Percentiles rank a stretch among this genome's conserved stretches.
Evolutionary conservation across 2,113 vertebrate species (phyloP).

Genomic region (Chionis minor): DNA sequence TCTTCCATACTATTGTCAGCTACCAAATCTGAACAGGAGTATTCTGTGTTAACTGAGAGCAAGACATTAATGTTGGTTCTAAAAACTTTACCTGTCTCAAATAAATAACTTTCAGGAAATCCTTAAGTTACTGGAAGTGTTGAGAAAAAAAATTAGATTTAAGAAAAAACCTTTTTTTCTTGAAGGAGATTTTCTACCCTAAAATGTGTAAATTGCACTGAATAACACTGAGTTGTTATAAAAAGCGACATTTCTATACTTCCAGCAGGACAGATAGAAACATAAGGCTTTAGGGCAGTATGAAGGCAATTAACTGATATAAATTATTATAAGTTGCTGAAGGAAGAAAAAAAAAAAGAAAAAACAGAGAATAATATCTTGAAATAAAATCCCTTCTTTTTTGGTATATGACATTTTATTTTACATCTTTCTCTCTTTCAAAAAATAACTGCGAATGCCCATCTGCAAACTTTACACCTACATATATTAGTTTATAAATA

Average conservation of each 20-base stretch:
- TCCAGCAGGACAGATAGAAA: background rate
- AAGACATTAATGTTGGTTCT: background rate
- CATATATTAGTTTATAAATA: background rate
- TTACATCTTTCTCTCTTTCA: background rate
- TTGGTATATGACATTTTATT: background rate
- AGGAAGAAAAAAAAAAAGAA: background rate
- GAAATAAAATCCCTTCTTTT: background rate
- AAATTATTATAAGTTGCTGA: background rate
- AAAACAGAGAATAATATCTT: background rate
- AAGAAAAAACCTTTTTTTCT: background rate
- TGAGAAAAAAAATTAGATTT: background rate
- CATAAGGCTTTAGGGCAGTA: background rate
- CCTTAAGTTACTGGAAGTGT: background rate
- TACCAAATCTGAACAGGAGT: background rate
- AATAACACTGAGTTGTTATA: background rate
- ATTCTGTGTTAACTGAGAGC: accelerated
- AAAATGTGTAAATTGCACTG: background rate
- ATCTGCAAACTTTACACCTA: background rate
- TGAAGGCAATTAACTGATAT: background rate
- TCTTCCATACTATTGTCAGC: accelerated
- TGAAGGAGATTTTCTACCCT: conserved; percentile 16
- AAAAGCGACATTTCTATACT: background rate
- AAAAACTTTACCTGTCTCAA: background rate
- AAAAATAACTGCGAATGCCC: background rate
- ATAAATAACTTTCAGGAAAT: background rate